These are phyloP conservation scores for Danio jaintianensis DNA, from an alignment of 2,797 vertebrate genomes.

Conservation along the genomic window DNA sequence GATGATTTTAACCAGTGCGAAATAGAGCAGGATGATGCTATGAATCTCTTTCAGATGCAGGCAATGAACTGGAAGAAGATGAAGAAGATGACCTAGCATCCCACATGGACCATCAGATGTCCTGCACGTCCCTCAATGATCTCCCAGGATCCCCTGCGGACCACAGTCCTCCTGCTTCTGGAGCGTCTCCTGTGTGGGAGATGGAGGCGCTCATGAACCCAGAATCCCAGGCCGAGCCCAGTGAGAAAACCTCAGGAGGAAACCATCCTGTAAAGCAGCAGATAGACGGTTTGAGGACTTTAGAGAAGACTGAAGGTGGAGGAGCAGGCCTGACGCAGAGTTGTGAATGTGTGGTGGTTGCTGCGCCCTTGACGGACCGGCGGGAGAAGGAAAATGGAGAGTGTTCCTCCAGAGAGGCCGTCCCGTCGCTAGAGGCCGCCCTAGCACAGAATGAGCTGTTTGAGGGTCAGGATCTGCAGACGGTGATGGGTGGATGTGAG, in stretches of 20 bases:
- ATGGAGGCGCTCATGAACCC: slow-evolving; percentile 70
- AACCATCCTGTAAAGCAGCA: slow-evolving; percentile 62
- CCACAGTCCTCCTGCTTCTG: slow-evolving; percentile 53
- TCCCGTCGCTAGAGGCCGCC: slow-evolving; percentile 32
- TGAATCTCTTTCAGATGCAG: slow-evolving; percentile 61
- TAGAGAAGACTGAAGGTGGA: slow-evolving; percentile 19
- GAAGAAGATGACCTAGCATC: slow-evolving; percentile 36
- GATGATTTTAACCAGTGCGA: no score
- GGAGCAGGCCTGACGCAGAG: slow-evolving; percentile 29
- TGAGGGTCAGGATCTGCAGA: slow-evolving; percentile 81
- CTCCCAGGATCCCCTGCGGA: slow-evolving; percentile 54
- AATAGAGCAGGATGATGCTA: not conserved
- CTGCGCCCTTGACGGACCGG: slow-evolving; percentile 62
- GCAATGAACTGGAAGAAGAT: slow-evolving; percentile 61
- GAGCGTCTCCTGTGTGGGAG: slow-evolving; percentile 72
- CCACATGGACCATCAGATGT: slow-evolving; percentile 38
- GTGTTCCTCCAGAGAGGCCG: not conserved
- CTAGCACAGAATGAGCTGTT: slow-evolving; percentile 75
- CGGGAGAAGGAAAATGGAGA: slow-evolving; percentile 54
- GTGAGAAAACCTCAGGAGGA: slow-evolving; percentile 14
- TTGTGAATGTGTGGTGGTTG: slow-evolving; percentile 70
- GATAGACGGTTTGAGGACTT: slow-evolving; percentile 56
- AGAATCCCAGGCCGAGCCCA: slow-evolving; percentile 52
- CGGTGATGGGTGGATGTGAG: slow-evolving; percentile 80
- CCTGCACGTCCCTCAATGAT: slow-evolving; percentile 49